A percentile compares a stretch with the other conserved stretches of the same genome.
Conservation (phyloP, 2,797 vertebrate species). For the Karalla daura region DNA sequence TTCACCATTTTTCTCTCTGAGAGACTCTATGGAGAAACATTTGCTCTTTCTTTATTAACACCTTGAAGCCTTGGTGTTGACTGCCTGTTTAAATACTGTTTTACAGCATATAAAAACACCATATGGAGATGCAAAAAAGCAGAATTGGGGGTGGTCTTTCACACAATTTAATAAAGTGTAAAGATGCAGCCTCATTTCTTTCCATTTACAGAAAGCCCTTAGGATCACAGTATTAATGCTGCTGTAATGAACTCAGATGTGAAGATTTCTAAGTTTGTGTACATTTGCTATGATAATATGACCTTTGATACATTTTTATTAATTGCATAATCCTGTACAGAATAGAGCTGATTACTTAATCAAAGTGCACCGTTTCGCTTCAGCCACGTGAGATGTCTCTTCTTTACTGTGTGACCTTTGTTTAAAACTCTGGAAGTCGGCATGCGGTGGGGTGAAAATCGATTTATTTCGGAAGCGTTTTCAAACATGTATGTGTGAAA, state of each 20-base stretch:
- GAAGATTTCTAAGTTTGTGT: constrained; percentile 24
- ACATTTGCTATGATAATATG: constrained; percentile 27
- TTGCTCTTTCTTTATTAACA: too few relatives aligned
- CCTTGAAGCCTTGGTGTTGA: too few relatives aligned
- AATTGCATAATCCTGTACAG: constrained; percentile 26
- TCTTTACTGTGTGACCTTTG: constrained; percentile 54
- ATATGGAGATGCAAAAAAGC: too few relatives aligned
- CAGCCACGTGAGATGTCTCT: constrained; percentile 28
- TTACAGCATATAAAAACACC: too few relatives aligned
- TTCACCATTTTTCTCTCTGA: too few relatives aligned
- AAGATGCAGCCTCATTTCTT: neutral
- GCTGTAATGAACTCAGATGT: constrained; percentile 27
- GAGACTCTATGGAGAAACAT: too few relatives aligned
- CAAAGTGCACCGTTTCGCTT: constrained; percentile 25
- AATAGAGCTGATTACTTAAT: constrained; percentile 34
- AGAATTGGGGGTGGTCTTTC: neutral
- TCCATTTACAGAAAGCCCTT: constrained; percentile 11
- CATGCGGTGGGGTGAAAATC: constrained; percentile 16
- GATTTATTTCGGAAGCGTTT: constrained; percentile 27
- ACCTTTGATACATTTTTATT: constrained; percentile 44
- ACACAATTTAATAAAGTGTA: neutral
- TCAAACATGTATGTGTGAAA: constrained; percentile 43
- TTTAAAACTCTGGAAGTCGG: constrained; percentile 28
- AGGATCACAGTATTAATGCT: constrained; percentile 24
- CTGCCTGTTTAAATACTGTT: too few relatives aligned